A percentile compares a stretch with the other conserved stretches of the same genome.
Evolutionary conservation across 1,140 invertebrate species (phyloP).

Genomic region (Megathymus violae): DNA sequence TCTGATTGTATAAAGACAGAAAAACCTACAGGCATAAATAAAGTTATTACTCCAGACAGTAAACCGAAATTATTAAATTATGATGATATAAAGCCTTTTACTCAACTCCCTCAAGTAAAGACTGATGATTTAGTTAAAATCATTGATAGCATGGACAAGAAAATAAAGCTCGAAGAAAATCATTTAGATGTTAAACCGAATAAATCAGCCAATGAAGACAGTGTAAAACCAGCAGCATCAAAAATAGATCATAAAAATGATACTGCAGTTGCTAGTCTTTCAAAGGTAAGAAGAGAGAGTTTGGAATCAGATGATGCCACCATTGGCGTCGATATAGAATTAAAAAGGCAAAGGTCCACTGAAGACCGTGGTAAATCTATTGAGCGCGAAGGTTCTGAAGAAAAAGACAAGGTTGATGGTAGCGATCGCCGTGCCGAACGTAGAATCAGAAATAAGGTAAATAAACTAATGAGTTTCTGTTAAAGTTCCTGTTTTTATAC

Average conservation of each 20-base stretch:
- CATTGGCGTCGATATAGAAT: constrained; percentile 71
- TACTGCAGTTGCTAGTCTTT: constrained; percentile 15
- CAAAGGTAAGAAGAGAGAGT: constrained; percentile 83
- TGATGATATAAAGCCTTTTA: constrained; percentile 81
- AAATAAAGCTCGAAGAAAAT: constrained; percentile 59
- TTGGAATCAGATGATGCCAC: constrained; percentile 82
- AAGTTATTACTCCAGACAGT: constrained; percentile 64
- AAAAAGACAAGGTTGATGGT: constrained; percentile 83
- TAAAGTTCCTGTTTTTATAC: too few species aligned
- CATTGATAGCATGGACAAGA: constrained; percentile 76
- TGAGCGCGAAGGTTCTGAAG: constrained; percentile 83
- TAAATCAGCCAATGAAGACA: constrained; percentile 46
- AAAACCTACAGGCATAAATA: constrained; percentile 67
- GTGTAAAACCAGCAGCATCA: constrained; percentile 14
- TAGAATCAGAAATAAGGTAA: constrained; percentile 88
- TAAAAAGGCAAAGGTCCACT: constrained; percentile 84
- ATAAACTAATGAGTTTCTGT: too few species aligned
- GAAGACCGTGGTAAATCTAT: constrained; percentile 82
- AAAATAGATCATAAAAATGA: constrained; percentile 40
- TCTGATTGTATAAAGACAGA: constrained; percentile 63
- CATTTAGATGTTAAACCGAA: constrained; percentile 39
- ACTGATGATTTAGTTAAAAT: constrained; percentile 77
- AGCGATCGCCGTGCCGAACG: constrained; percentile 85
- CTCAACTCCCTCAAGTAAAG: constrained; percentile 78
- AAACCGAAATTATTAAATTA: constrained; percentile 68